Percentiles rank a stretch among this genome's conserved stretches.
phyloP scores from a whole-genome alignment of 1,140 invertebrate species.

The Notospermus geniculatus region DNA sequence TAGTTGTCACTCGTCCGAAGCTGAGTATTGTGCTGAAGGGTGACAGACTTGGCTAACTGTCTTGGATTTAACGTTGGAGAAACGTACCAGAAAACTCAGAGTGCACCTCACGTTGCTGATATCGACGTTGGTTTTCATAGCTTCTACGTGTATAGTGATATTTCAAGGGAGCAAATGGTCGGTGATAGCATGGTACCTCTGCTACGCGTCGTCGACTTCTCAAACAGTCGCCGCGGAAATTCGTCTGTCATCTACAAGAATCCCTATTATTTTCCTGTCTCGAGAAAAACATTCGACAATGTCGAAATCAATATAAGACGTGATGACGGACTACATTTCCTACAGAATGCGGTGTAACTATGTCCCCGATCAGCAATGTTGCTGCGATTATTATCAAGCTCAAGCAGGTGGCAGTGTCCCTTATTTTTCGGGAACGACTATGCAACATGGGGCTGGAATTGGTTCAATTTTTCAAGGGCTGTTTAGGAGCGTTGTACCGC shows the following conservation, averaged over 20 bases:
- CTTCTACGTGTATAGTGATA: no score
- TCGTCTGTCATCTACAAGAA: not conserved
- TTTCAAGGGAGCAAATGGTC: not conserved
- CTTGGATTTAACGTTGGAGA: no score
- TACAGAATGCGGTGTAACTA: not conserved
- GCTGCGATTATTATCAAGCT: not conserved
- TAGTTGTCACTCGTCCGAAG: no score
- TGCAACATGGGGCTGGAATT: slow-evolving; percentile 1
- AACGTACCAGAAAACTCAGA: no score
- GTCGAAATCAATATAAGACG: not conserved
- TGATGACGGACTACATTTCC: not conserved
- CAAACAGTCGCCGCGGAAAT: not conserved
- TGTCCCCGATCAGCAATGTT: not conserved
- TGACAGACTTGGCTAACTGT: no score
- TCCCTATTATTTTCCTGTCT: slow-evolving; percentile 1
- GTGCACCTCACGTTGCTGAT: no score
- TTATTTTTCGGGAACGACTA: not conserved
- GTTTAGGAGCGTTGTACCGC: not conserved
- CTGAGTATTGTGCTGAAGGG: no score
- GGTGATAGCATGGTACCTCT: not conserved
- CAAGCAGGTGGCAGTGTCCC: not conserved
- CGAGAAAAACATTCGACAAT: not conserved
- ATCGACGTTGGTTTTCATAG: no score
- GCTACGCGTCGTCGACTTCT: not conserved
- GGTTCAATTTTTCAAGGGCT: not conserved